Evolutionary conservation across 1,140 invertebrate genomes (phyloP), one percentile per base, ranked within the genome.

Genomic region (Psilanteris sp.): DNA sequence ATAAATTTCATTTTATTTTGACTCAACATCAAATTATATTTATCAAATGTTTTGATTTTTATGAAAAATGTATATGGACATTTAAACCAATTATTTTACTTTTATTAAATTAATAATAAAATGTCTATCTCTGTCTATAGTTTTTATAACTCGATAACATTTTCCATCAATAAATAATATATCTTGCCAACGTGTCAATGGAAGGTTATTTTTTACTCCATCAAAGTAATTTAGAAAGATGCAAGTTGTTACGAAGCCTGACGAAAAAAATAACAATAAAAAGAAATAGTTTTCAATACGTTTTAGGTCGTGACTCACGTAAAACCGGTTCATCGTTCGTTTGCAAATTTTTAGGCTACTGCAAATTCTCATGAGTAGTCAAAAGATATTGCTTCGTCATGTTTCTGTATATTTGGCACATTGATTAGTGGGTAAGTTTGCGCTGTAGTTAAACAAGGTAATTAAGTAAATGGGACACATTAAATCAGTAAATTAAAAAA

Each of bases 151-250:
- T n/a, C n/a, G n/a, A n/a, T n/a, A n/a, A n/a, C n/a, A n/a, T n/a
- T n/a, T n/a, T n/a, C n/a, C n/a, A n/a, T n/a, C n/a, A n/a, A n/a
- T n/a, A n/a, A n/a, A n/a, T n/a, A n/a, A n/a, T n/a, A n/a, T n/a
- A n/a, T n/a, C n/a, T n/a, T n/a, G n/a, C n/a, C n/a, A n/a, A n/a
- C n/a, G n/a, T n/a, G n/a, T n/a, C n/a, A n/a, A n/a, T n/a, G n/a
- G n/a, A n/a, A n/a, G n/a, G n/a, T n/a, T n/a, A n/a, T n/a, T n/a
- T n/a, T n/a, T n/a, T n/a, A n/a, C 18, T 3, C 18, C 18, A 20
- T 5, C 18, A 26, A 15, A 36, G 50, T 16, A 68, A n/a, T n/a
- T 68, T 57, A 68, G 43, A 68, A 68, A 59, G 20, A 41, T 50
- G 64, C 50, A 57, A 57, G 64, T 55, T 67, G 62, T 67, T 46